Percentiles rank a stretch among this genome's conserved stretches.
Conservation (phyloP, 2,113 vertebrate genomes). For the Penelope pileata region DNA sequence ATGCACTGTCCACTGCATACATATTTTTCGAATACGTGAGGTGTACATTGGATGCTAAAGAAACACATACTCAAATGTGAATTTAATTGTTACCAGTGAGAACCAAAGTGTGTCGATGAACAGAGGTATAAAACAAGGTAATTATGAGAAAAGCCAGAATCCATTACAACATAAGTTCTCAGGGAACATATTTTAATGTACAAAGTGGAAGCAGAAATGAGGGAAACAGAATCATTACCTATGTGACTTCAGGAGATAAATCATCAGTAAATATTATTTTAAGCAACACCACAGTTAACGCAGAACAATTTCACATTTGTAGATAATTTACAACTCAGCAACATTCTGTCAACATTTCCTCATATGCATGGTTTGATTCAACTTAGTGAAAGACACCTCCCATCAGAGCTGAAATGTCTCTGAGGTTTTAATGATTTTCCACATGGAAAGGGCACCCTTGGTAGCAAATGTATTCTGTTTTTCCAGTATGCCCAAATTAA, state of each 20-base stretch:
- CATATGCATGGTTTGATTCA: conserved; percentile 33
- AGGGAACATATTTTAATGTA: background rate
- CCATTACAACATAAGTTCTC: background rate
- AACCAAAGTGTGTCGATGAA: background rate
- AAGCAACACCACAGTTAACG: background rate
- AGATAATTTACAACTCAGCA: conserved; percentile 33
- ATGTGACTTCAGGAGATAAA: conserved; percentile 14
- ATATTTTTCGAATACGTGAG: background rate
- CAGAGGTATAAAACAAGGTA: background rate
- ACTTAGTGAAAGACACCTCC: conserved; percentile 45
- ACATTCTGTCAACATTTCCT: conserved; percentile 41
- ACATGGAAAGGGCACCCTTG: background rate
- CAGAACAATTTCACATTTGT: conserved; percentile 3
- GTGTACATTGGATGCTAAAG: background rate
- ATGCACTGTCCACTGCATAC: background rate
- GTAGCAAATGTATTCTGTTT: background rate
- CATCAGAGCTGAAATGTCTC: conserved; percentile 22
- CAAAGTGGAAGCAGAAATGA: background rate
- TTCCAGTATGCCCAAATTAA: background rate
- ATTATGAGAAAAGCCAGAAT: background rate
- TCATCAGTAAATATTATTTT: conserved; percentile 39
- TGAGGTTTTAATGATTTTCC: conserved; percentile 37
- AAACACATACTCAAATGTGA: background rate
- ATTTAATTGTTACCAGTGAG: background rate
- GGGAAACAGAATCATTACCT: background rate